Percentiles rank a stretch among this genome's conserved stretches.
These are phyloP conservation scores for Doryteuthis pealeii DNA, from an alignment of 1,140 invertebrate species.

Conservation along the genomic window DNA sequence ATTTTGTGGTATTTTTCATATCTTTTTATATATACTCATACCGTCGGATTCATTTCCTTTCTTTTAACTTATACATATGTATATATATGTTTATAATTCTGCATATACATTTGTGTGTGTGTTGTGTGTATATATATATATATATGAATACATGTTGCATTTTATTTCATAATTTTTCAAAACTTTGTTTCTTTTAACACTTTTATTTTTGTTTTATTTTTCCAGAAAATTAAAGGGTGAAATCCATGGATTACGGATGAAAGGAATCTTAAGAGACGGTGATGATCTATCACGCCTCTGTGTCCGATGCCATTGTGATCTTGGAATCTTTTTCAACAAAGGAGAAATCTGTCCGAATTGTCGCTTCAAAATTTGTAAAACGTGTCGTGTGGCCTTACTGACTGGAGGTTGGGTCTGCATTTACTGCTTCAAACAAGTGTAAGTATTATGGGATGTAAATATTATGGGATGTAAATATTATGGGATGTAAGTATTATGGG, in stretches of 20 bases:
- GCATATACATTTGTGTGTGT: too few relatives aligned
- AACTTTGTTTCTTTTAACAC: not conserved
- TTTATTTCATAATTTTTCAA: too few relatives aligned
- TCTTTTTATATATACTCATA: too few relatives aligned
- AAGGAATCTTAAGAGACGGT: constrained; percentile 32
- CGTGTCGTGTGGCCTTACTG: constrained; percentile 32
- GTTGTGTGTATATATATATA: too few relatives aligned
- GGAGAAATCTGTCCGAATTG: constrained; percentile 42
- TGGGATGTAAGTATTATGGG: too few relatives aligned
- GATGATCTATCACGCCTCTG: constrained; percentile 43
- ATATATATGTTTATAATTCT: too few relatives aligned
- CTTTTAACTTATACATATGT: too few relatives aligned
- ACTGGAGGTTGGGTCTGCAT: constrained; percentile 32
- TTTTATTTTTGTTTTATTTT: constrained; percentile 11
- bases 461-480: not conserved
- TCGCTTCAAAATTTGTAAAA: constrained; percentile 36
- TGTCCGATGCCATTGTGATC: constrained; percentile 34
- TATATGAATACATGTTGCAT: too few relatives aligned
- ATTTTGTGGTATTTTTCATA: too few relatives aligned
- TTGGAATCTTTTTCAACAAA: constrained; percentile 41
- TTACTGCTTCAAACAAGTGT: constrained; percentile 41
- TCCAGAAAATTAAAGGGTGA: constrained; percentile 32
- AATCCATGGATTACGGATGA: constrained; percentile 35
- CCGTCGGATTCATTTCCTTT: too few relatives aligned
- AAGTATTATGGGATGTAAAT: constrained; percentile 12